phyloP scores from a whole-genome alignment of 2,888 invertebrate genomes.

The Carcina quercana region DNA sequence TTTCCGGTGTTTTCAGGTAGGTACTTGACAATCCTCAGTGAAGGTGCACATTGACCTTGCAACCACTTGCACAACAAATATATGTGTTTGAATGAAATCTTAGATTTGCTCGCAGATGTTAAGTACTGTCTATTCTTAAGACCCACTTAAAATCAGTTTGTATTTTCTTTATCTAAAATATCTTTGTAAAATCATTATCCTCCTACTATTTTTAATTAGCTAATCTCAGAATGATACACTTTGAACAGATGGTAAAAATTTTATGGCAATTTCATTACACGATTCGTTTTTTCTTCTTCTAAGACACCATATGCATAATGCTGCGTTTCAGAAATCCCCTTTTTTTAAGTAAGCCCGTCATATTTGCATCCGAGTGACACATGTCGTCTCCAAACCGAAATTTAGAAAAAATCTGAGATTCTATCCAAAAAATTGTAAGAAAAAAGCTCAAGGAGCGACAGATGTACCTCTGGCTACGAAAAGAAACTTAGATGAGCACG shows the following conservation, averaged over 20 bases:
- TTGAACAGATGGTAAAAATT: constrained; percentile 54
- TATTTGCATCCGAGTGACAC: constrained; percentile 70
- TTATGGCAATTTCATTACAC: constrained; percentile 58
- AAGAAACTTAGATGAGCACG: constrained; percentile 59
- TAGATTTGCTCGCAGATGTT: not conserved
- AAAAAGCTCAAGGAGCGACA: constrained; percentile 59
- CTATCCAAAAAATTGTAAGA: constrained; percentile 38
- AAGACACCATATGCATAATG: constrained; percentile 63
- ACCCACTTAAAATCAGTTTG: not conserved
- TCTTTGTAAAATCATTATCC: not conserved
- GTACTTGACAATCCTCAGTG: constrained; percentile 36
- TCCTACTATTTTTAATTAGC: not conserved
- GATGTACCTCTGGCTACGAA: constrained; percentile 66
- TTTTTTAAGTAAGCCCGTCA: constrained; percentile 44
- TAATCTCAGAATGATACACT: constrained; percentile 18
- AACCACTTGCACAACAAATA: no score
- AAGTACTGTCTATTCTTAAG: not conserved
- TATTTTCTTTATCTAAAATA: not conserved
- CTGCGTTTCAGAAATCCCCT: constrained; percentile 39
- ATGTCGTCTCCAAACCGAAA: constrained; percentile 39
- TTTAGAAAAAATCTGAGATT: constrained; percentile 37
- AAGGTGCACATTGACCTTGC: constrained; percentile 65
- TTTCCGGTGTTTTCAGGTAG: constrained; percentile 48
- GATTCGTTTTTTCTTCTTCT: constrained; percentile 64
- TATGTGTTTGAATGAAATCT: no score